Evolutionary conservation across 53 echinoderm and acorn worm species (phyloP).

Genomic region (Patiria pectinifera): DNA sequence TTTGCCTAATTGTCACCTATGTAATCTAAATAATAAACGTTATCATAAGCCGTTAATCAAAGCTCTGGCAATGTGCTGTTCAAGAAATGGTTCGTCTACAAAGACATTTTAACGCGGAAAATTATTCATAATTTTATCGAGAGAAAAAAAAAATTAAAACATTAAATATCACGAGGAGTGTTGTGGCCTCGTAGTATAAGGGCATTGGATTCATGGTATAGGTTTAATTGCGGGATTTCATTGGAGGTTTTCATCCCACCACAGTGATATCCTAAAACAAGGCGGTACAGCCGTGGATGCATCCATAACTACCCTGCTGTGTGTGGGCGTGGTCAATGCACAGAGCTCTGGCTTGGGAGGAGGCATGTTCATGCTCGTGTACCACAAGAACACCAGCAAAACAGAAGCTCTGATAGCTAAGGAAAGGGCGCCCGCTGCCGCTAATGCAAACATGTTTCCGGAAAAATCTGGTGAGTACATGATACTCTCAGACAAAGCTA

Average conservation of each 20-base stretch:
- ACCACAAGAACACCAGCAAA: slow-evolving; percentile 20
- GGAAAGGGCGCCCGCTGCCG: slow-evolving; percentile 65
- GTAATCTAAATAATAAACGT: no score
- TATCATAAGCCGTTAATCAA: no score
- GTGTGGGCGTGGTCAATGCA: slow-evolving; percentile 62
- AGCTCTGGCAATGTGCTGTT: no score
- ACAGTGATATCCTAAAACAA: slow-evolving; percentile 45
- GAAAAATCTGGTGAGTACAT: neutral
- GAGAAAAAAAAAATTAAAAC: no score
- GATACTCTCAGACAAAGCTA: no score
- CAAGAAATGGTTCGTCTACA: no score
- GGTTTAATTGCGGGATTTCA: no score
- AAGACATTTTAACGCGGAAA: no score
- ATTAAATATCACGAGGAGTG: no score
- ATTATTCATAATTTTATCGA: no score
- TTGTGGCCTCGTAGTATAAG: neutral
- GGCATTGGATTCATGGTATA: neutral
- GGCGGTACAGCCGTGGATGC: slow-evolving; percentile 70
- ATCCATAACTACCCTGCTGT: slow-evolving; percentile 48
- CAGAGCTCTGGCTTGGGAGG: slow-evolving; percentile 66
- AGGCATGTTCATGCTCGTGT: slow-evolving; percentile 61
- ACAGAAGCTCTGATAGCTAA: slow-evolving; percentile 39
- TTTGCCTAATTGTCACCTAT: no score
- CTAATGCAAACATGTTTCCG: slow-evolving; percentile 38
- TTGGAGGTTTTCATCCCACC: neutral